These are phyloP conservation scores for Agelastica alni DNA, from an alignment of 2,888 invertebrate species.

Conservation along the genomic window DNA sequence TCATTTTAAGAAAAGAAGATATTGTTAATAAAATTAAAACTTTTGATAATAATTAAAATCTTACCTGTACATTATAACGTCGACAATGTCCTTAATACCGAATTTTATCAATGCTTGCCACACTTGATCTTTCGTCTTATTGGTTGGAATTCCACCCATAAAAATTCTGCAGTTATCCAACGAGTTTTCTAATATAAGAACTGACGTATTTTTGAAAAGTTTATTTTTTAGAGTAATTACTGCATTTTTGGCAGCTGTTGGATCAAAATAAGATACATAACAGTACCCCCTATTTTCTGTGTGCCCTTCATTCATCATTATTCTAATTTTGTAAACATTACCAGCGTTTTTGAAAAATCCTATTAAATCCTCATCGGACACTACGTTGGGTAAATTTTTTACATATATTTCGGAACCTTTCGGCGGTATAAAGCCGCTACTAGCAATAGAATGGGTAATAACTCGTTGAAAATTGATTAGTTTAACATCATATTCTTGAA, in stretches of 20 bases:
- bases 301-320: conserved; percentile 75
- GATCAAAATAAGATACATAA: conserved; percentile 67
- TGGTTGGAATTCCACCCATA: conserved; percentile 48
- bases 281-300: conserved; percentile 54
- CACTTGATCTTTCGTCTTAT: conserved; percentile 69
- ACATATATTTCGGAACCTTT: conserved; percentile 77
- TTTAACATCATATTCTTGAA: neutral
- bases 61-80: conserved; percentile 66
- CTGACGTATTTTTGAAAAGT: conserved; percentile 53
- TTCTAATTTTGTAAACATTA: conserved; percentile 70
- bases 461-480: conserved; percentile 61
- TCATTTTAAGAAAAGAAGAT: too few species aligned
- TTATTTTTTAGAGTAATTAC: conserved; percentile 32
- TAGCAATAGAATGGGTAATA: conserved; percentile 67
- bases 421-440: conserved; percentile 59
- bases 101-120: conserved; percentile 58
- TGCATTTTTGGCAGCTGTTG: conserved; percentile 61
- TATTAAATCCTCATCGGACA: conserved; percentile 74
- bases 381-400: conserved; percentile 73
- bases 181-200: conserved; percentile 53
- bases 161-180: conserved; percentile 45
- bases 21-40: neutral
- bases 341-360: conserved; percentile 69
- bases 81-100: conserved; percentile 50
- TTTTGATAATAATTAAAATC: neutral